These are phyloP conservation scores for Saxidomus purpurata DNA, from an alignment of 1,140 invertebrate species.

Conservation along the genomic window DNA sequence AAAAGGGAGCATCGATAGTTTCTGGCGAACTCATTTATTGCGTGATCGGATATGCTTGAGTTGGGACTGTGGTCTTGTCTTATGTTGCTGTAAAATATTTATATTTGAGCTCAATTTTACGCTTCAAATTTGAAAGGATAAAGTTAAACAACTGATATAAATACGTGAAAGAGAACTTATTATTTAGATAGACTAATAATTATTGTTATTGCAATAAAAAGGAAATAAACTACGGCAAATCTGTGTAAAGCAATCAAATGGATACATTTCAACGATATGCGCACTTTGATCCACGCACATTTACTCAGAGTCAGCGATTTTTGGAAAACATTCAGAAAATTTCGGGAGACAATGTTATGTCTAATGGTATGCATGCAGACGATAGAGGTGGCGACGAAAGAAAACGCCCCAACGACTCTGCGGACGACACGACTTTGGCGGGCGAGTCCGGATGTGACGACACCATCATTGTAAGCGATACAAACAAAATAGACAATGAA, in stretches of 20 bases:
- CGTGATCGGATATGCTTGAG: not conserved
- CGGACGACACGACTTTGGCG: not conserved
- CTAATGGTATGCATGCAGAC: not conserved
- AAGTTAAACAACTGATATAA: too few species aligned
- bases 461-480: not conserved
- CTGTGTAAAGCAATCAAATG: not conserved
- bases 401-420: not conserved
- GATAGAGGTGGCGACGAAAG: not conserved
- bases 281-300: not conserved
- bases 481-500: not conserved
- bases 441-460: not conserved
- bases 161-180: too few species aligned
- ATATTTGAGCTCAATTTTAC: too few species aligned
- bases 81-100: too few species aligned
- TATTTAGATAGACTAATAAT: too few species aligned
- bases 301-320: not conserved
- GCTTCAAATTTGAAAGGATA: too few species aligned
- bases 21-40: slow-evolving; percentile 27
- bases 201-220: too few species aligned
- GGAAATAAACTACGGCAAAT: too few species aligned
- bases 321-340: slow-evolving; percentile 21
- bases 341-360: not conserved
- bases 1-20: slow-evolving; percentile 2
- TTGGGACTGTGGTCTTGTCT: not conserved
- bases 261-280: slow-evolving; percentile 20